phyloP scores from a whole-genome alignment of 2,888 invertebrate genomes.

The Rugalucina vietnamica region DNA sequence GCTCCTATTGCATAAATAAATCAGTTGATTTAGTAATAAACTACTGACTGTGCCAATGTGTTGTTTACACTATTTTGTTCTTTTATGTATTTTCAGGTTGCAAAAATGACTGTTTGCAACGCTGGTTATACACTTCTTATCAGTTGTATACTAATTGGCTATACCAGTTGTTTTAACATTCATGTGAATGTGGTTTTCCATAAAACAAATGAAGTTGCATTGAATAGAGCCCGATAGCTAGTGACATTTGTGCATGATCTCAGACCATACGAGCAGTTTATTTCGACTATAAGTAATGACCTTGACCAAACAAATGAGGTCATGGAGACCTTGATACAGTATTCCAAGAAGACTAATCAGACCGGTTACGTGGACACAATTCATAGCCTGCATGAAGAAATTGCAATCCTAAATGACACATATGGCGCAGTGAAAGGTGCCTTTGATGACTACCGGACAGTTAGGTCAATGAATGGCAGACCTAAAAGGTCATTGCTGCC shows the following conservation, averaged over 20 bases:
- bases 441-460: constrained; percentile 7
- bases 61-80: no score
- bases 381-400: constrained; percentile 11
- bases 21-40: no score
- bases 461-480: not conserved
- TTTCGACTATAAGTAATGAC: constrained; percentile 7
- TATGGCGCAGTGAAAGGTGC: not conserved
- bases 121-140: no score
- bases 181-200: constrained; percentile 23
- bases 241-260: constrained; percentile 36
- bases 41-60: no score
- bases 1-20: no score
- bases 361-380: not conserved
- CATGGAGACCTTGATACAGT: not conserved
- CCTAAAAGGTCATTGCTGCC: constrained; percentile 30
- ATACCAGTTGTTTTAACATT: not conserved
- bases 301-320: not conserved
- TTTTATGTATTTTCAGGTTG: no score
- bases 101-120: no score
- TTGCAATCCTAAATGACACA: not conserved
- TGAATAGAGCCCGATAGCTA: constrained; percentile 16
- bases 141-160: no score
- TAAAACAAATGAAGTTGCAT: constrained; percentile 25
- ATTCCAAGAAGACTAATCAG: not conserved
- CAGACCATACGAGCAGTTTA: constrained; percentile 14